Base-by-base conservation (phyloP, 2,888 invertebrate genomes). In the Caenorhabditis angaria region DNA sequence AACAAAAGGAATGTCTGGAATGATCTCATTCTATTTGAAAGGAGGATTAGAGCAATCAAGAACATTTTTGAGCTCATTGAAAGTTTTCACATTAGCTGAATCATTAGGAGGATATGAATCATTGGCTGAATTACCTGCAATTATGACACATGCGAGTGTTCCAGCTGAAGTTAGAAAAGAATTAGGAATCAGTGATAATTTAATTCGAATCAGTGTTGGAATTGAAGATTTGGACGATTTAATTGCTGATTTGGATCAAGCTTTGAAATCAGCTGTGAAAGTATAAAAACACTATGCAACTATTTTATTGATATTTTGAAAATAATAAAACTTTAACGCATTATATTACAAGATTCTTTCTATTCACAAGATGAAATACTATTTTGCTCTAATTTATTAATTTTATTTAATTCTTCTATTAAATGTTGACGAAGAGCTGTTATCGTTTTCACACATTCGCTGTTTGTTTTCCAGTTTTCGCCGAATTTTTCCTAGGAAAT, bases 101-200 rank as follows among this genome's bases (percentile, higher is more conserved):
- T 96, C 95, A 87, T 91, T 99, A 70, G 97, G 97, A 58, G 96
- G 96, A 65, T 94, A 93, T 85, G 96, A 97, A 88, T 95, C 94
- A 87, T 91, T 97, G 77, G 94, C 94, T 2, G 95, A 96, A 90
- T 90, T 96, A 79, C 97, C 97, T 41, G 72, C 83, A n/a, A 88
- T 94, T 28, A 97, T 97, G 97, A 97, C 97, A 0, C 97, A 97
- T 87, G 94, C 95, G 0, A 94, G 94, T 0, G 92, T 97, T 29
- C 93, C 95, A 0, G 91, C 90, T 63, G 92, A 92, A 5, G 60
- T 66, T 76, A 90, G 94, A 73, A 89, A 88, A 28, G 89, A 90
- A 72, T 90, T 95, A 29, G 93, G 94, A 18, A 95, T 97, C 76
- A 92, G 92, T 0, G 93, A 95, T 87, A 91, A 92, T 47, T 90